These are phyloP conservation scores for Phyllostomus hastatus DNA, from an alignment of 2,113 vertebrate species.

Conservation along the genomic window DNA sequence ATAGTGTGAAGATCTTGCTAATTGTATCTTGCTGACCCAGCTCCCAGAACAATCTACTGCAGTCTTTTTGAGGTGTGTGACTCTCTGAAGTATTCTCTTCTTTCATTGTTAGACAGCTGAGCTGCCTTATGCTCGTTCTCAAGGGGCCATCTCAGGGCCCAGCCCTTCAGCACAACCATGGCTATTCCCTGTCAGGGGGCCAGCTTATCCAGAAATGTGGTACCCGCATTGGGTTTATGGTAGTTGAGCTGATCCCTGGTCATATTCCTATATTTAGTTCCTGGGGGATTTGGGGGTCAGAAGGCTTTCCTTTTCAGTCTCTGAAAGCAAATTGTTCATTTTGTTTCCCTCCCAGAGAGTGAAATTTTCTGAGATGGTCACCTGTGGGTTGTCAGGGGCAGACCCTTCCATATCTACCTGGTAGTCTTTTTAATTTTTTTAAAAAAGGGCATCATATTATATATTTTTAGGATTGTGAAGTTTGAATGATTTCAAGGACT, in stretches of 20 bases:
- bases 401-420: background rate
- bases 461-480: background rate
- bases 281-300: background rate
- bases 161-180: background rate
- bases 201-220: background rate
- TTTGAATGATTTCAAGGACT: background rate
- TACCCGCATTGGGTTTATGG: background rate
- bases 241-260: background rate
- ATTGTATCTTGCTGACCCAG: background rate
- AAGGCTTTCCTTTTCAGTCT: background rate
- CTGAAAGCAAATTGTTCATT: background rate
- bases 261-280: background rate
- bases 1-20: background rate
- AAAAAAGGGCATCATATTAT: background rate
- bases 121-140: too few relatives aligned
- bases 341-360: background rate
- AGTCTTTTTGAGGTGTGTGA: background rate
- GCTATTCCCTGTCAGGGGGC: background rate
- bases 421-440: background rate
- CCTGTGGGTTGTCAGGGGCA: background rate
- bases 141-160: background rate
- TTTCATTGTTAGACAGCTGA: background rate
- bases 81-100: too few relatives aligned
- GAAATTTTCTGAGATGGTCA: background rate
- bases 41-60: background rate